Conservation (phyloP, 2,797 vertebrate species). For the Taeniopygia guttata region DNA sequence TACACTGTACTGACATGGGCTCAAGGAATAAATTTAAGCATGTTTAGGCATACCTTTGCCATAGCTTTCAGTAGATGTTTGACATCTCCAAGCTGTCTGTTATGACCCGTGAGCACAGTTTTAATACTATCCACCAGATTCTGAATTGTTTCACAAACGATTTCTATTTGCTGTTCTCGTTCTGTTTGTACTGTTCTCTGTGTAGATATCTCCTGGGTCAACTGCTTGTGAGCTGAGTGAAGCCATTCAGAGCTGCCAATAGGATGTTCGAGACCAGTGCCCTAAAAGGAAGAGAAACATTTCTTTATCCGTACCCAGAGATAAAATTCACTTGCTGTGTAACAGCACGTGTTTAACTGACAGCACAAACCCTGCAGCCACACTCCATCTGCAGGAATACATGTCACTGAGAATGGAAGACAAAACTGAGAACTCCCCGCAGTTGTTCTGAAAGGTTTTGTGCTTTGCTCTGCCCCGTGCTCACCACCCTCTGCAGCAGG, state of each 20-base stretch:
- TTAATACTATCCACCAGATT: conserved; percentile 95
- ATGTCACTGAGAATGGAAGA: neutral
- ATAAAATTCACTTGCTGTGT: neutral
- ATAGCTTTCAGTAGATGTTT: conserved; percentile 96
- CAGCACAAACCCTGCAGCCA: neutral
- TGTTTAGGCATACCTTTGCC: conserved; percentile 86
- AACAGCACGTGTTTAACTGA: neutral
- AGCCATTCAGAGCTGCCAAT: conserved; percentile 95
- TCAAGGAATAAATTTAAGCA: neutral
- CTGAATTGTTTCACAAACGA: conserved; percentile 90
- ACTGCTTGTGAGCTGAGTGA: conserved; percentile 87
- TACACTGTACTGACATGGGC: neutral
- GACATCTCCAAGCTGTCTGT: conserved; percentile 94
- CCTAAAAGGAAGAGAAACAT: conserved; percentile 74
- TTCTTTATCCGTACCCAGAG: neutral
- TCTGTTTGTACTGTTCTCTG: conserved; percentile 88
- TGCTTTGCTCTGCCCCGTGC: conserved; percentile 31
- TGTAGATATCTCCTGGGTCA: conserved; percentile 87
- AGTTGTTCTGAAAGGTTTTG: accelerated
- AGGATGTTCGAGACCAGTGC: conserved; percentile 83
- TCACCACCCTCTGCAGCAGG: conserved; percentile 91
- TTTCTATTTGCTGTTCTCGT: conserved; percentile 91
- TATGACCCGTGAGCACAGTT: conserved; percentile 91
- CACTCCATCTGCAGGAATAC: neutral
- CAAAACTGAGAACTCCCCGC: neutral